Percentiles rank a stretch among this genome's conserved stretches.
phyloP scores from a whole-genome alignment of 2,113 vertebrate species.

The Myotis davidii region DNA sequence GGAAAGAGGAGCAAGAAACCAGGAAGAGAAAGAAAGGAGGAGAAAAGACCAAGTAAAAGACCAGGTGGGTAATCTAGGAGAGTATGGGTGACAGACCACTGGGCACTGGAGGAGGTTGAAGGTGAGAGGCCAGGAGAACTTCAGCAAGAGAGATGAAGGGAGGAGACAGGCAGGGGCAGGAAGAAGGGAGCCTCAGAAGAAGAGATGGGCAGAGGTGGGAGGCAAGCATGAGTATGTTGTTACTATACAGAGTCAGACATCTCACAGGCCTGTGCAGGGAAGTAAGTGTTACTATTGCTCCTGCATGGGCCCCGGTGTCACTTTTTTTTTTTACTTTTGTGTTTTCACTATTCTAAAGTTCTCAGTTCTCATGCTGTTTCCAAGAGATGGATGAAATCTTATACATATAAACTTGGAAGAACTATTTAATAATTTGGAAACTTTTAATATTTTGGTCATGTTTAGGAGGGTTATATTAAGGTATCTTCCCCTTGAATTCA shows the following conservation, averaged over 20 bases:
- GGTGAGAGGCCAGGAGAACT: background rate
- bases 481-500: background rate
- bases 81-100: background rate
- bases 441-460: conserved; percentile 29
- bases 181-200: background rate
- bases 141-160: background rate
- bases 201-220: background rate
- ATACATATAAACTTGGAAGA: background rate
- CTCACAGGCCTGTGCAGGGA: background rate
- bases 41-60: background rate
- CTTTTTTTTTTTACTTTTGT: background rate
- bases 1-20: background rate
- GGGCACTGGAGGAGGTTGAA: background rate
- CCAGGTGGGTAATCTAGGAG: background rate
- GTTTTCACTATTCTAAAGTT: background rate
- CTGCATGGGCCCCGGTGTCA: background rate
- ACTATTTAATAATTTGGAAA: conserved; percentile 13
- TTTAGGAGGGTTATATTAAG: conserved; percentile 2
- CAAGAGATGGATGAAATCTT: background rate
- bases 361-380: background rate
- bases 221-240: background rate
- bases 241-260: background rate
- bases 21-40: background rate
- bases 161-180: background rate
- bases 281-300: background rate